These are phyloP conservation scores for Oscheius sp. DNA, from an alignment of 2,888 invertebrate species.

Conservation along the genomic window DNA sequence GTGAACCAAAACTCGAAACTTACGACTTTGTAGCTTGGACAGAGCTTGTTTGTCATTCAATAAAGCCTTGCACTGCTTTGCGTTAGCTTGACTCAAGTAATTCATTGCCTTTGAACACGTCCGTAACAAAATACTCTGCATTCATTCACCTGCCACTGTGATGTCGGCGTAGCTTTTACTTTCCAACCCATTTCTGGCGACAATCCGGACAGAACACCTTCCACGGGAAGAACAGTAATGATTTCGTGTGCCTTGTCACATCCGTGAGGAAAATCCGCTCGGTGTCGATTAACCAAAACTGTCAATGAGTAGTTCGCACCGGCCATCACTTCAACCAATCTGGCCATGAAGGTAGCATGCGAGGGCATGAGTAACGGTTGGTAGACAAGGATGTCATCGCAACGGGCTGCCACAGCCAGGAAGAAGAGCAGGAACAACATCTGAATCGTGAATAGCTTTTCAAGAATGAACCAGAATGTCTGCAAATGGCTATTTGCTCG, in stretches of 20 bases:
- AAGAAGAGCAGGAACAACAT: not conserved
- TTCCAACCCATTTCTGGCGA: not conserved
- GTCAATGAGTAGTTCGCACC: constrained; percentile 54
- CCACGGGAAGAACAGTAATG: constrained; percentile 9
- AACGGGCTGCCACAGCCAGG: not conserved
- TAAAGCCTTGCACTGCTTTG: constrained; percentile 33
- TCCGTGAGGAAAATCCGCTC: constrained; percentile 19
- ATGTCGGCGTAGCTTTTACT: constrained; percentile 5
- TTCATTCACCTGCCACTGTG: constrained; percentile 18
- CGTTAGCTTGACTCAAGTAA: not conserved
- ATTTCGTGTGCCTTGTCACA: constrained; percentile 27
- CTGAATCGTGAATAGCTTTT: not conserved
- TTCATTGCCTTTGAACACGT: constrained; percentile 25
- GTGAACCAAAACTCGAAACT: constrained; percentile 48
- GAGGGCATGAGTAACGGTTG: constrained; percentile 54
- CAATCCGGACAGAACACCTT: not conserved
- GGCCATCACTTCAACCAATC: constrained; percentile 50
- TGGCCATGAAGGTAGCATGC: constrained; percentile 54
- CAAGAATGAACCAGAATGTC: not conserved
- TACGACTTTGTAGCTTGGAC: constrained; percentile 36
- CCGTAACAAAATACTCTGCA: not conserved
- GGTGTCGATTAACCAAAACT: constrained; percentile 20
- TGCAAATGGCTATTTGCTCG: not conserved
- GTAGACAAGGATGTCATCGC: constrained; percentile 49
- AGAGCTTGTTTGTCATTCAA: constrained; percentile 40